Evolutionary conservation across 2,113 vertebrate species (phyloP).

Genomic region (Psephotus haematonotus): DNA sequence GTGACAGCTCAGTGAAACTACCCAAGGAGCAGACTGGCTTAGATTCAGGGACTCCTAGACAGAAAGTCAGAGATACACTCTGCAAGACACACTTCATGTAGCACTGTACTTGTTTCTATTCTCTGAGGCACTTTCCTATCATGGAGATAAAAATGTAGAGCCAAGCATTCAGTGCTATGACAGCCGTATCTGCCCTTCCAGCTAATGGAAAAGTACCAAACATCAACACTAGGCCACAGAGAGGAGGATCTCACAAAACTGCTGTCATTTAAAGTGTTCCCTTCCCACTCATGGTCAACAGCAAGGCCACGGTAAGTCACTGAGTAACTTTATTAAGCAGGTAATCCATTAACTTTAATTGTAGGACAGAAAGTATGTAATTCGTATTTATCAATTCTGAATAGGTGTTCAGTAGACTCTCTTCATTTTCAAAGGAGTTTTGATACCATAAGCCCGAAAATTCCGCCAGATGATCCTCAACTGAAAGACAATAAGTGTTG

Average conservation of each 20-base stretch:
- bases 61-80: neutral
- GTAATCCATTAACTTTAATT: constrained; percentile 12
- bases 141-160: constrained; percentile 2
- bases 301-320: neutral
- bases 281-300: neutral
- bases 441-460: neutral
- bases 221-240: neutral
- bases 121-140: constrained; percentile 7
- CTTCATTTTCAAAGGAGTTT: neutral
- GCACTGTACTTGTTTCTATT: neutral
- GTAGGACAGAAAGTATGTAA: neutral
- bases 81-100: neutral
- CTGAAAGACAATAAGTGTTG: neutral
- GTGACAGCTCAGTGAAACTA: neutral
- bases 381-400: neutral
- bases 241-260: neutral
- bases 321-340: constrained; percentile 28
- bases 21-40: neutral
- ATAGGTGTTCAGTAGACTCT: neutral
- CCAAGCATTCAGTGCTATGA: neutral
- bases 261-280: neutral
- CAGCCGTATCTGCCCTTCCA: neutral
- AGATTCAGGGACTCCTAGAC: neutral
- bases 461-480: neutral
- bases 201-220: constrained; percentile 45